Evolutionary conservation across 1,140 invertebrate genomes (phyloP), one percentile per base, ranked within the genome.

Genomic region (Glossosoma conforme): DNA sequence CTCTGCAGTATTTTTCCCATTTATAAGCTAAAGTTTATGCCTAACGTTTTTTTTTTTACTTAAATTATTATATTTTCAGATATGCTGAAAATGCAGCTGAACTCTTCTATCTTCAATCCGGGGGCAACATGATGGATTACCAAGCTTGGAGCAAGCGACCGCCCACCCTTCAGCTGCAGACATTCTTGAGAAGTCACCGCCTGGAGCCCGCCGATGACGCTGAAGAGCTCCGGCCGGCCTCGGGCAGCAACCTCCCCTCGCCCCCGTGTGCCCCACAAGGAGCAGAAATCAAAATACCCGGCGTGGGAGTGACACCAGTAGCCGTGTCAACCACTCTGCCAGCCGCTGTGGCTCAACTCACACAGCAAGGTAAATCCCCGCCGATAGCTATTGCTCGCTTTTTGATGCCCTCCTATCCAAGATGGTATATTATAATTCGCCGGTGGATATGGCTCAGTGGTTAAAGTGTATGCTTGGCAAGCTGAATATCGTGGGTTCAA

Each of bases 61-160:
- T n/a, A 36, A 11, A 10, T 24, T 36, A 11, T 22, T 40, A 11
- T 6, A 25, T n/a, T 36, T 53, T 40, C 43, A 79, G 80, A 63
- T 90, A 90, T 69, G 80, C 82, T 59, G 90, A 93, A 63, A 82
- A 86, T 69, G 77, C 87, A 56, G 80, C 86, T 38, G 91, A 94
- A 72, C 71, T 86, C 42, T 94, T 85, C 74, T 93, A 89, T 68
- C 77, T 94, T 32, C 85, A 91, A 70, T 80, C 79, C 61, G 85
- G 86, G 52, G 88, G 88, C 25, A 92, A 91, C 68, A 82, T 93
- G 70, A 86, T 91, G 79, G 91, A 94, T 65, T 90, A 85, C 67
- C 78, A 81, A 59, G 69, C 77, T 22, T 94, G 89, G 86, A 83
- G 83, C 52, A 92, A 91, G 67, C 75, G 83, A 61, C 83, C 87